Conservation (phyloP, 2,113 vertebrate species). For the Guaruba guarouba region DNA sequence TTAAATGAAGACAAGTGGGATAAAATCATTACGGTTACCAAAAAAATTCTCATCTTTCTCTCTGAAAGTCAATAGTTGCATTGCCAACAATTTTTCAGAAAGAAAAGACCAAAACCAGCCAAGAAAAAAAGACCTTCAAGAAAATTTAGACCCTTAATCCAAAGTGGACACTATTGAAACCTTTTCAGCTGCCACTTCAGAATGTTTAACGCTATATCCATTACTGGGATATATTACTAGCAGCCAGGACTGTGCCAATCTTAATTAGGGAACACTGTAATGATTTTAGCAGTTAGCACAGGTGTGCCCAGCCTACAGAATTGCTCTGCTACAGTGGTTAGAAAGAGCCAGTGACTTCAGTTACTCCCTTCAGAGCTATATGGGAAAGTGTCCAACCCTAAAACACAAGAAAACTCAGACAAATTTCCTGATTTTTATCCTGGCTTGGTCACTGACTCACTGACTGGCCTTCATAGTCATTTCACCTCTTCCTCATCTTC, state of each 20-base stretch:
- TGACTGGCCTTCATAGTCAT: not conserved
- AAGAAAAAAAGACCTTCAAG: not conserved
- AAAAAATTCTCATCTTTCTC: constrained; percentile 13
- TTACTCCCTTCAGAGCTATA: not conserved
- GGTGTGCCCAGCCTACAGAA: not conserved
- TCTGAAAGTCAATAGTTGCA: constrained; percentile 27
- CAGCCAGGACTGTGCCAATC: not conserved
- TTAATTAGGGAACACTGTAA: not conserved
- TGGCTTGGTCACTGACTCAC: not conserved
- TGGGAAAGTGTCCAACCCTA: not conserved
- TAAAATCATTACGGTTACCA: constrained; percentile 53
- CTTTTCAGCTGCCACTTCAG: not conserved
- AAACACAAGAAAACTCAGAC: not conserved
- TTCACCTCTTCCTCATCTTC: not conserved
- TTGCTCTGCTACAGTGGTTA: not conserved
- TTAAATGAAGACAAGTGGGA: constrained; percentile 60
- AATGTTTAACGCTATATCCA: not conserved
- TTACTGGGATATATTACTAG: not conserved
- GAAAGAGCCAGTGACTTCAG: not conserved
- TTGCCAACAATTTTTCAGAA: not conserved
- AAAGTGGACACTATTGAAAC: not conserved
- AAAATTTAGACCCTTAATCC: not conserved
- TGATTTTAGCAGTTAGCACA: not conserved
- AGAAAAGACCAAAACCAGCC: not conserved
- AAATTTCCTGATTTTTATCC: not conserved